These are phyloP conservation scores for Drosophila miranda DNA, from an alignment of 1,140 invertebrate species.

Conservation along the genomic window DNA sequence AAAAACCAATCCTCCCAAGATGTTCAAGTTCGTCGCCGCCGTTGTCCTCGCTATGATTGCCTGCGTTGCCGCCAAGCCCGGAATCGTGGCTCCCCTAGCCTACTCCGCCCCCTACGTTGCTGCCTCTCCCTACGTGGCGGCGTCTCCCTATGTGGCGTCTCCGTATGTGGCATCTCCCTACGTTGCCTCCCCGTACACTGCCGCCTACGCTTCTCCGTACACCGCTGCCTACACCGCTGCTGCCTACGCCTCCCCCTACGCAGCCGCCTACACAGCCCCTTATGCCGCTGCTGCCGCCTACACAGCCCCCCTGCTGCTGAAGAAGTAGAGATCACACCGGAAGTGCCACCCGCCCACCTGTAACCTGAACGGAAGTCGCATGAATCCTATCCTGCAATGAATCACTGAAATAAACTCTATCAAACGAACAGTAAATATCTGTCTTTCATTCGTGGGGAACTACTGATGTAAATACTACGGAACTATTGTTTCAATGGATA, in stretches of 20 bases:
- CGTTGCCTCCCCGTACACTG: slow-evolving; percentile 64
- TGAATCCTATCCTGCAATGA: slow-evolving; percentile 9
- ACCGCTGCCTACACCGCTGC: slow-evolving; percentile 38
- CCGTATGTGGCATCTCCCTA: slow-evolving; percentile 68
- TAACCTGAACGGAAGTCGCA: slow-evolving; percentile 1
- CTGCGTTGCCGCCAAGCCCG: slow-evolving; percentile 69
- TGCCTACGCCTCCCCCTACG: slow-evolving; percentile 44
- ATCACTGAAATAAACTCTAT: slow-evolving; percentile 40
- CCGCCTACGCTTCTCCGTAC: slow-evolving; percentile 62
- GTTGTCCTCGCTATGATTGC: slow-evolving; percentile 68
- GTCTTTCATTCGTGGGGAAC: not conserved
- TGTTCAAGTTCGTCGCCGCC: slow-evolving; percentile 75
- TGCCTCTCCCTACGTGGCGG: slow-evolving; percentile 55
- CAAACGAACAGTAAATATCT: slow-evolving; percentile 32
- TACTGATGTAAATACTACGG: no score
- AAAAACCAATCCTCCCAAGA: slow-evolving; percentile 44
- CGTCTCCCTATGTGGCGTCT: slow-evolving; percentile 59
- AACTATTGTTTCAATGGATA: no score
- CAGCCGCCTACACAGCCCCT: slow-evolving; percentile 54
- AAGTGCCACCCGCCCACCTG: not conserved
- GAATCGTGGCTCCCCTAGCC: slow-evolving; percentile 73
- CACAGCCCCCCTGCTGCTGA: slow-evolving; percentile 55
- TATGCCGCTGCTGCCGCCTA: slow-evolving; percentile 24
- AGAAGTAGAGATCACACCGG: slow-evolving; percentile 45
- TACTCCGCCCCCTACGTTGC: slow-evolving; percentile 61